phyloP scores from a whole-genome alignment of 2,113 vertebrate genomes.

The Scomber scombrus region DNA sequence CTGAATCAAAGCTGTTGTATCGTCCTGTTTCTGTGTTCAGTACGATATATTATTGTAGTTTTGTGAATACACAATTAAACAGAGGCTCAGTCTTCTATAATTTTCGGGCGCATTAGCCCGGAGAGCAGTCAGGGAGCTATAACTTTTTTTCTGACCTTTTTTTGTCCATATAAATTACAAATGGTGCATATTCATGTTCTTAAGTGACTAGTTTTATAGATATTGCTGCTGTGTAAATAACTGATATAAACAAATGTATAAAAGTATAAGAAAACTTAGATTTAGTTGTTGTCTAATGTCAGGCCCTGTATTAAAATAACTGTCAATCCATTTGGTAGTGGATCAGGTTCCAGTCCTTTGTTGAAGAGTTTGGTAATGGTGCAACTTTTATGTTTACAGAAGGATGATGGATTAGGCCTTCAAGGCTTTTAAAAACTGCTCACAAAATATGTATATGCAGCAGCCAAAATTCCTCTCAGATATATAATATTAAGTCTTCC shows the following conservation, averaged over 20 bases:
- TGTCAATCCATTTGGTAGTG: not conserved
- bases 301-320: not conserved
- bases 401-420: not conserved
- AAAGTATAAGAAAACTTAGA: not conserved
- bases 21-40: conserved; percentile 15
- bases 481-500: not conserved
- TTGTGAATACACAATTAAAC: conserved; percentile 86
- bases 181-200: not conserved
- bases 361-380: not conserved
- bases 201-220: not conserved
- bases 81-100: conserved; percentile 74
- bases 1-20: not conserved
- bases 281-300: not conserved
- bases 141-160: not conserved
- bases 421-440: not conserved
- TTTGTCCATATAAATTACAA: not conserved
- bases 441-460: not conserved
- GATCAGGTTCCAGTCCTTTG: not conserved
- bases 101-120: not conserved
- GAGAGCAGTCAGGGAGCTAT: conserved; percentile 8
- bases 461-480: too few species aligned
- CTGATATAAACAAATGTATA: not conserved
- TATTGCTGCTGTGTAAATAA: not conserved
- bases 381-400: not conserved
- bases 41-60: conserved; percentile 83